Evolutionary conservation across 2,113 vertebrate genomes (phyloP), one percentile per base, ranked within the genome.

Genomic region (Tautogolabrus adspersus): DNA sequence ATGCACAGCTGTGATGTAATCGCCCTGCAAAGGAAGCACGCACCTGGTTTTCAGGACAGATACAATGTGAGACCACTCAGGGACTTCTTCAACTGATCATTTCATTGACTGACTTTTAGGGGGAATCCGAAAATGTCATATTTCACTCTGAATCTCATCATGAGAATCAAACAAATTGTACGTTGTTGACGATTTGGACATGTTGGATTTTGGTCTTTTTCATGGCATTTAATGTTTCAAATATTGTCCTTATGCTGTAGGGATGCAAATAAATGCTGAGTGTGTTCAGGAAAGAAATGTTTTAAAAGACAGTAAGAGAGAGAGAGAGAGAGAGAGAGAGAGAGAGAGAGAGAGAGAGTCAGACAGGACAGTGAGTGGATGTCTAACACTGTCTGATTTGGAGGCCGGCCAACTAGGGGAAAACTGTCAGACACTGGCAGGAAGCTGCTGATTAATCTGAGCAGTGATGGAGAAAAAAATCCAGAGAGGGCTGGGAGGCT

Each of bases 401-500:
- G 83, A 88, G 40, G 34, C 52, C 15, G 11, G 47, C 66, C 80
- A 90, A 83, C 80, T 77, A 47, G 73, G 65, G 49, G 66, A 61
- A 81, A 87, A 65, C 85, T 84, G 87, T 84, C 87, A 87, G 83
- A 84, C 76, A 55, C 77, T 77, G 65, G 66, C 76, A 87, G 83
- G 73, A 85, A 84, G 81, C 85, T 81, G 74, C 85, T 86, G 83
- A 87, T 86, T 86, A 87, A 84, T 84, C 87, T 75, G 89, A 86
- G 83, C 77, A 80, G 78, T 59, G 81, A 86, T 80, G 78, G 85
- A 85, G 83, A 73, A 68, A 78, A 34, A 84, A 66, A 2, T 49
- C 78, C 77, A 26, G 49, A 65, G 76, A 82, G 82, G 64, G 34
- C 67, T 23, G 34, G 22, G 51, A 69, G 52, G 18, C 26, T 22